Evolutionary conservation across 2,113 vertebrate genomes (phyloP).

Genomic region (Lagopus leucura): DNA sequence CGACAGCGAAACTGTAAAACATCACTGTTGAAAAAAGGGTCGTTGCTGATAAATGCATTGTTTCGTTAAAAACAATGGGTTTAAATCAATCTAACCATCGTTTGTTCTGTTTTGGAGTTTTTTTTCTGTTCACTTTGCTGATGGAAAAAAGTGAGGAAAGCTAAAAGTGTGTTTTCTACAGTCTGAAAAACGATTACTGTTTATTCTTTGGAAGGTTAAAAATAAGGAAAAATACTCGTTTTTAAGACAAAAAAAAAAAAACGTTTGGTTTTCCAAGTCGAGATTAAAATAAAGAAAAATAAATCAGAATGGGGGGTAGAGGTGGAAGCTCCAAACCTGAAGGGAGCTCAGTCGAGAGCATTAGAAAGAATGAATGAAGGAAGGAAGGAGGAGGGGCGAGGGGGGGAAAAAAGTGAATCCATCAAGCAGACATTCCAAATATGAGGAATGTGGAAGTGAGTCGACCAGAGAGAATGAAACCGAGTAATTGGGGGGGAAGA

Average conservation of each 20-base stretch:
- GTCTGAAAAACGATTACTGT: background rate
- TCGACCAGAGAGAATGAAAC: constrained; percentile 53
- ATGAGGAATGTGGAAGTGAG: constrained; percentile 59
- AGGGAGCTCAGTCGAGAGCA: constrained; percentile 26
- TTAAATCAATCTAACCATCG: background rate
- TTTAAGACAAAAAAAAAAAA: too few species aligned
- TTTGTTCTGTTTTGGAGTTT: background rate
- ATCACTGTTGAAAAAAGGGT: too few species aligned
- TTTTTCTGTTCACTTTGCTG: background rate
- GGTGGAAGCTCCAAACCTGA: constrained; percentile 35
- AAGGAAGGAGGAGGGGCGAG: background rate
- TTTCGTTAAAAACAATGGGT: accelerated
- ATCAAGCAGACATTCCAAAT: constrained; percentile 67
- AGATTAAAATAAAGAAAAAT: background rate
- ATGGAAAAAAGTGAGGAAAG: background rate
- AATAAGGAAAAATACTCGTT: background rate
- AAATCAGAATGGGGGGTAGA: background rate
- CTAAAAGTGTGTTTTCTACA: background rate
- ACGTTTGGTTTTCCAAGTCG: background rate
- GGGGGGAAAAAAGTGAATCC: constrained; percentile 45
- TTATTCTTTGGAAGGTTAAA: background rate
- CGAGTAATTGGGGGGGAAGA: background rate
- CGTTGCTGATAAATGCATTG: background rate
- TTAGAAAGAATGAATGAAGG: constrained; percentile 49
- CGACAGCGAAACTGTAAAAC: background rate